Evolutionary conservation across 2,797 vertebrate genomes (phyloP).

Genomic region (Epinephelus coioides): DNA sequence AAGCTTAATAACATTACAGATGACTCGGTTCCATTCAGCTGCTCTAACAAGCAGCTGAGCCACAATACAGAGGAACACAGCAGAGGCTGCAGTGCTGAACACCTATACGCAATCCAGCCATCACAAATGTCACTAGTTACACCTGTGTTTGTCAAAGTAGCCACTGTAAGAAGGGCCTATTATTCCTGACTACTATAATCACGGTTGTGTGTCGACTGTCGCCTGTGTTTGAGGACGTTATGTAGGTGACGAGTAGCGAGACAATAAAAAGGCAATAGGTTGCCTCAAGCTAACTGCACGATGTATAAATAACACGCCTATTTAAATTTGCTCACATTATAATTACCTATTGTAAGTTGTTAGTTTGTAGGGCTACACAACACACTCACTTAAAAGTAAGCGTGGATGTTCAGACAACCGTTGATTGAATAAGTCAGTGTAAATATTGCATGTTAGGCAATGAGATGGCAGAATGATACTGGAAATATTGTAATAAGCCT

Average conservation of each 20-base stretch:
- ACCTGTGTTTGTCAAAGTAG: background rate
- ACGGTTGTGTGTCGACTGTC: background rate
- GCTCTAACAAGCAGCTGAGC: too few species aligned
- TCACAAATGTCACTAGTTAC: background rate
- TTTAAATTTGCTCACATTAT: conserved; percentile 2
- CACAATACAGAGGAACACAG: too few species aligned
- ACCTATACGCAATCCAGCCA: background rate
- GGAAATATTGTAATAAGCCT: background rate
- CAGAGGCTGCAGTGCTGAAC: background rate
- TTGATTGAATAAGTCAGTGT: background rate
- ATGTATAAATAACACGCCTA: background rate
- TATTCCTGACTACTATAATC: background rate
- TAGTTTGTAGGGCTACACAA: background rate
- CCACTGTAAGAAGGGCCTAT: background rate
- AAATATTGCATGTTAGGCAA: background rate
- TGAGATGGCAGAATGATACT: background rate
- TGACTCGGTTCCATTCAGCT: too few species aligned
- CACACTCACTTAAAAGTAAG: background rate
- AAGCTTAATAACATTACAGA: too few species aligned
- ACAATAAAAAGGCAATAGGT: background rate
- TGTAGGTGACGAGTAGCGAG: background rate
- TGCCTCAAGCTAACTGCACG: background rate
- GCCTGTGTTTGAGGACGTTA: background rate
- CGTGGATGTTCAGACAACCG: background rate
- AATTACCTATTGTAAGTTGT: background rate